These are phyloP conservation scores for Spizaetus ornatus DNA, from an alignment of 2,113 vertebrate species.

Conservation along the genomic window DNA sequence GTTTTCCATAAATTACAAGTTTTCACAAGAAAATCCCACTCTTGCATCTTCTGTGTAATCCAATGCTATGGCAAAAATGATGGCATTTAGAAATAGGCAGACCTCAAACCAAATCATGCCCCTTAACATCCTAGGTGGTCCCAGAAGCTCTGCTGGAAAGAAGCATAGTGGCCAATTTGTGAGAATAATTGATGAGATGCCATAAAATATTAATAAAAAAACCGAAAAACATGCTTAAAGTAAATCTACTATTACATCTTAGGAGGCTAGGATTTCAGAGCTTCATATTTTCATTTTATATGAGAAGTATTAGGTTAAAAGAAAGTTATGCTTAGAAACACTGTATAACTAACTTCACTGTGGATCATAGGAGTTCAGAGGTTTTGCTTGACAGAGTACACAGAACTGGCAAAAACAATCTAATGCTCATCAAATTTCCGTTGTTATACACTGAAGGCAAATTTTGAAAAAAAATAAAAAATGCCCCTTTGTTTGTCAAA, in stretches of 20 bases:
- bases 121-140: background rate
- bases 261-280: background rate
- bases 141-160: background rate
- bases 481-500: background rate
- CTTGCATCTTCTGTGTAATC: background rate
- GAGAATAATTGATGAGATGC: background rate
- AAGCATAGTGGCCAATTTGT: constrained; percentile 5
- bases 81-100: background rate
- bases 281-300: background rate
- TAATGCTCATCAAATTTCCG: background rate
- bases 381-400: background rate
- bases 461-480: background rate
- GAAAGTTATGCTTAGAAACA: background rate
- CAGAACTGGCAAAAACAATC: background rate
- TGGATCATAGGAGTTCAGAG: fast-evolving
- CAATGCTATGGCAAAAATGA: background rate
- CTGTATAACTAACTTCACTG: background rate
- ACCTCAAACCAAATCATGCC: background rate
- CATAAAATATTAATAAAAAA: constrained; percentile 33
- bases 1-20: background rate
- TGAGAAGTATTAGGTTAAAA: background rate
- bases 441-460: background rate
- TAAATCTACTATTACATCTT: background rate
- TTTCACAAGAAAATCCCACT: background rate
- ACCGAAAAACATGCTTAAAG: background rate